These are phyloP conservation scores for Aurelia sp. DNA, from an alignment of 30 jellyfish, hydroid and myxozoan genomes.

Conservation along the genomic window DNA sequence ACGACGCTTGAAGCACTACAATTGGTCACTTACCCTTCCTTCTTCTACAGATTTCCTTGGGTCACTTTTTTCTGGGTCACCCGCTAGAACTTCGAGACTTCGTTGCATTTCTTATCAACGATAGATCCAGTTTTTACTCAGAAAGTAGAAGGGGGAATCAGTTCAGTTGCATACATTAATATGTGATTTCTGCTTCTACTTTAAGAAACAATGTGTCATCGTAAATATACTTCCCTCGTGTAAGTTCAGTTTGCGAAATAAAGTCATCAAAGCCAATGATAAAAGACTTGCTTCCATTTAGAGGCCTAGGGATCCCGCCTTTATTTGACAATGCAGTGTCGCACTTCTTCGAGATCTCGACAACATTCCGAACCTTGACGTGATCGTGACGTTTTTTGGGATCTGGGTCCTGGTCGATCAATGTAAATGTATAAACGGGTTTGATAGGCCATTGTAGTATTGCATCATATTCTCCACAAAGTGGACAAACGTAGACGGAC, in stretches of 20 bases:
- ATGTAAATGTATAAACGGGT: conserved; percentile 80
- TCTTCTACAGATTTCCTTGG: too few species aligned
- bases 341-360: conserved; percentile 81
- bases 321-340: conserved; percentile 68
- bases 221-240: conserved; percentile 59
- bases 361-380: conserved; percentile 83
- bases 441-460: conserved; percentile 90
- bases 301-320: conserved; percentile 92
- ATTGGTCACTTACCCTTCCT: too few species aligned
- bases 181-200: conserved; percentile 69
- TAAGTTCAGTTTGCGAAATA: conserved; percentile 82
- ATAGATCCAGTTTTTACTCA: too few species aligned
- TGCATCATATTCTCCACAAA: conserved; percentile 94
- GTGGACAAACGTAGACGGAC: conserved; percentile 89
- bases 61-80: too few species aligned
- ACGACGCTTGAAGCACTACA: too few species aligned
- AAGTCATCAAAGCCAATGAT: conserved; percentile 94
- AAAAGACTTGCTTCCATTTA: conserved; percentile 76
- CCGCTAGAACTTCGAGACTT: too few species aligned
- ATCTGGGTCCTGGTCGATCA: conserved; percentile 86
- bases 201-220: conserved; percentile 84
- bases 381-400: conserved; percentile 71
- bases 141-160: too few species aligned
- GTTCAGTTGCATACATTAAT: too few species aligned
- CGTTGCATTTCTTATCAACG: too few species aligned